phyloP scores from a whole-genome alignment of 1,140 invertebrate genomes.

The Pristionchus pacificus region DNA sequence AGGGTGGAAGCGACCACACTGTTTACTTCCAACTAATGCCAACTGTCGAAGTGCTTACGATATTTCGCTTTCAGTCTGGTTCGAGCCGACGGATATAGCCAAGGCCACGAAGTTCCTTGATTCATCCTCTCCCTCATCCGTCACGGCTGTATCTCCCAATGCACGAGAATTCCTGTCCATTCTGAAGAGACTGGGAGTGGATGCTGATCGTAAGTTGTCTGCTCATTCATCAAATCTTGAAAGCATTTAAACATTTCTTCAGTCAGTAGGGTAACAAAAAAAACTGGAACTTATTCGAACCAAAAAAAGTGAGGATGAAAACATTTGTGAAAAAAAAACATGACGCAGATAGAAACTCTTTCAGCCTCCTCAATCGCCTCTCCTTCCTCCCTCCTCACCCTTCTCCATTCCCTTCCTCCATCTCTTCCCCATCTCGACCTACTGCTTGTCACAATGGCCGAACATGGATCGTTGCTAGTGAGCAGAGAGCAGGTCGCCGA shows the following conservation, averaged over 20 bases:
- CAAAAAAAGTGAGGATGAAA: too few relatives aligned
- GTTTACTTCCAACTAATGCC: constrained; percentile 10
- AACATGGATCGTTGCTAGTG: neutral
- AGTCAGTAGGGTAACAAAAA: too few relatives aligned
- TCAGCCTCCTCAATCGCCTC: neutral
- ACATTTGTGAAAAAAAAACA: too few relatives aligned
- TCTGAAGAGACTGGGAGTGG: neutral
- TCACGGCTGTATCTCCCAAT: constrained; percentile 43
- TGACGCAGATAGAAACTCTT: neutral
- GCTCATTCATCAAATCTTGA: neutral
- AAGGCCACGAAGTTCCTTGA: constrained; percentile 47
- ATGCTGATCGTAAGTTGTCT: constrained; percentile 9
- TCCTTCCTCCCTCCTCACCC: neutral
- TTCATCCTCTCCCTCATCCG: constrained; percentile 10
- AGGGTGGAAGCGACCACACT: too few relatives aligned
- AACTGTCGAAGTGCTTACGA: neutral
- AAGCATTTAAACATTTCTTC: neutral
- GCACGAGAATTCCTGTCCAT: constrained; percentile 38
- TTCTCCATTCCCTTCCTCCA: neutral
- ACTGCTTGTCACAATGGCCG: neutral
- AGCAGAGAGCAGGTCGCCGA: neutral
- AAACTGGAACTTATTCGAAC: too few relatives aligned
- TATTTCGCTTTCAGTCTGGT: constrained; percentile 41
- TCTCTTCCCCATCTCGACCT: neutral
- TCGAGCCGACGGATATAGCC: constrained; percentile 46